Percentiles rank a stretch among this genome's conserved stretches.
phyloP scores from a whole-genome alignment of 1,140 invertebrate species.

The Cydia splendana region DNA sequence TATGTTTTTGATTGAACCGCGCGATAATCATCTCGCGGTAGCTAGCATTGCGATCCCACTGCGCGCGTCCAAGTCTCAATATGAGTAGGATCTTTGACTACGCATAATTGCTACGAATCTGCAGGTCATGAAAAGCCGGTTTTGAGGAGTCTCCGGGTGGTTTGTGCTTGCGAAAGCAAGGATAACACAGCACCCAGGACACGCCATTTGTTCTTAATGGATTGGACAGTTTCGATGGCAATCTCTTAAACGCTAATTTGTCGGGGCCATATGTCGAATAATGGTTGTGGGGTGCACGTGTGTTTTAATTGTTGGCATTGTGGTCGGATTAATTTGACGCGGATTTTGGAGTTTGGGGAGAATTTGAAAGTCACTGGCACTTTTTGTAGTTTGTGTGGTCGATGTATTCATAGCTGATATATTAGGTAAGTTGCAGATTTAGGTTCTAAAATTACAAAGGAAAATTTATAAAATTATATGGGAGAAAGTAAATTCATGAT shows the following conservation, averaged over 20 bases:
- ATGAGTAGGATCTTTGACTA: background rate
- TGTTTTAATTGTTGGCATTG: constrained; percentile 54
- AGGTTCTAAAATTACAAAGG: background rate
- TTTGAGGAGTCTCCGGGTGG: background rate
- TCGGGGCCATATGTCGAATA: constrained; percentile 65
- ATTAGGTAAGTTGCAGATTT: background rate
- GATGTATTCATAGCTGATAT: background rate
- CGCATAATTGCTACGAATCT: background rate
- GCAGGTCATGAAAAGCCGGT: background rate
- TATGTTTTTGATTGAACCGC: constrained; percentile 67
- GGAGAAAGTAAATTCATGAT: too few relatives aligned
- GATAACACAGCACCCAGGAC: background rate
- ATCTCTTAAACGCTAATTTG: constrained; percentile 74
- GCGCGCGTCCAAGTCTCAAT: background rate
- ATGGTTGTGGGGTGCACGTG: constrained; percentile 35
- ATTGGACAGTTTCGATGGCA: constrained; percentile 68
- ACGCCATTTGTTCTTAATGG: constrained; percentile 72
- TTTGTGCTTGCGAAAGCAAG: too few relatives aligned
- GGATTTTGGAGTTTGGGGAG: background rate
- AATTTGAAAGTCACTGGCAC: background rate
- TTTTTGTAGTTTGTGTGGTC: background rate
- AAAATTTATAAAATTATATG: too few relatives aligned
- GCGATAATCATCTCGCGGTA: constrained; percentile 72
- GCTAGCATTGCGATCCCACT: constrained; percentile 41
- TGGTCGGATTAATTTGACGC: constrained; percentile 27